Conservation (phyloP, 2,888 invertebrate species). For the Laspeyria flexula region DNA sequence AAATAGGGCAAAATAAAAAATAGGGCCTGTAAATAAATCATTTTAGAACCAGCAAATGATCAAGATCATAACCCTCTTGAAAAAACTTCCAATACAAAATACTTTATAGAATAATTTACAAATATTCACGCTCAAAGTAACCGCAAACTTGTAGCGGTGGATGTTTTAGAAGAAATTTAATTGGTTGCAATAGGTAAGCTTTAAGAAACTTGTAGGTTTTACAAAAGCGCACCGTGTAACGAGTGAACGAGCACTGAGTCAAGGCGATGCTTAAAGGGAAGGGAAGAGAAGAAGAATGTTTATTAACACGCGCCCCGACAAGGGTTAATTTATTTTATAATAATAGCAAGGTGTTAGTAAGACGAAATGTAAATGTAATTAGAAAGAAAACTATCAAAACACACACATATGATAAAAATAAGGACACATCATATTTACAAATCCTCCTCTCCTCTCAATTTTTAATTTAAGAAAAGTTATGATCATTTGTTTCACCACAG, state of each 20-base stretch:
- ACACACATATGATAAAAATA: no score
- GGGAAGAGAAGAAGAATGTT: background rate
- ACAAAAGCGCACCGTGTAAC: conserved; percentile 23
- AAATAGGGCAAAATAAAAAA: no score
- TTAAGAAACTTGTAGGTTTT: conserved; percentile 32
- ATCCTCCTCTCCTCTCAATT: no score
- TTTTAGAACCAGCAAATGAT: background rate
- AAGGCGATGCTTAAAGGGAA: background rate
- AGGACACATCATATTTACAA: no score
- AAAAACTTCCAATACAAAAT: background rate
- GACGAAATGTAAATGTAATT: no score
- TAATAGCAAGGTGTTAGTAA: no score
- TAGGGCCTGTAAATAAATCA: no score
- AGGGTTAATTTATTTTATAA: no score
- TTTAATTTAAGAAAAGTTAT: no score
- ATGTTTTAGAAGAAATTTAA: conserved; percentile 33
- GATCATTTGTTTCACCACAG: no score
- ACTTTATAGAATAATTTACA: conserved; percentile 2
- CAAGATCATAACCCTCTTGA: background rate
- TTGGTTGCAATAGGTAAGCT: conserved; percentile 31
- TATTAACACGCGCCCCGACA: no score
- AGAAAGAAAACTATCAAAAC: no score
- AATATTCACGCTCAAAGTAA: conserved; percentile 26
- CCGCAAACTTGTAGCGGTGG: conserved; percentile 20
- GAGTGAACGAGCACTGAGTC: conserved; percentile 16